Base-by-base conservation (phyloP, 2,888 invertebrate genomes). In the Acanthococcus lagerstroemiae region DNA sequence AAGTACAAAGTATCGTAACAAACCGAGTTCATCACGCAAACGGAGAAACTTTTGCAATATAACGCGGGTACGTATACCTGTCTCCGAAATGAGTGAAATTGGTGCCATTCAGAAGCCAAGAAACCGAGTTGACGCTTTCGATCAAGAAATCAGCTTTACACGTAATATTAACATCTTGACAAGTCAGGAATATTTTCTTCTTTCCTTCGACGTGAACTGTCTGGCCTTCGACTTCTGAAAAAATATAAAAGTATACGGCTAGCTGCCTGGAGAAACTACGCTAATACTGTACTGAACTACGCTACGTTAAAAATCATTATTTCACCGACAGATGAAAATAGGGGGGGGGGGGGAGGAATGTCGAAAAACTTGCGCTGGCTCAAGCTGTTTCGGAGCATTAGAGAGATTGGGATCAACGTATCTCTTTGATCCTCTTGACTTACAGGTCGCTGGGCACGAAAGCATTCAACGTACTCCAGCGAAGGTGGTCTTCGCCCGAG, bases 111-210 rank as follows among this genome's bases (percentile, higher is more conserved):
- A 60, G 45, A 7, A 21, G 2, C 60, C 60, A 60, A 1, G 27
- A 27, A 50, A 60, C 30, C 3, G 21, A 2, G 1, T 15, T 9
- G 3, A 25, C 21, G 9, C 21, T 26, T 7, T 27, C 26, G 26
- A 60, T 1, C 2, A 17, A 3, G 22, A 21, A 21, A 9, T 45
- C 4, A 25, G 50, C 5, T 12, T 19, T n/a, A n/a, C 60, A 60
- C 15, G 60, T 60, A 19, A 60, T 19, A 27, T 24, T 45, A 17
- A 60, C 25, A 50, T 60, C 48, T 15, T 46, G 44, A 25, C 60
- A 60, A 22, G 60, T 30, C 4, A 26, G 24, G 15, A 48, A 50
- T 2, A 45, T 9, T 9, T 9, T 19, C 9, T 50, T 50, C 26
- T 25, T 25, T 19, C 48, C 60, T 27, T 27, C 30, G 27, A 60